A percentile compares a stretch with the other conserved stretches of the same genome.
These are phyloP conservation scores for Arge pagana DNA, from an alignment of 2,888 invertebrate genomes.

Conservation along the genomic window DNA sequence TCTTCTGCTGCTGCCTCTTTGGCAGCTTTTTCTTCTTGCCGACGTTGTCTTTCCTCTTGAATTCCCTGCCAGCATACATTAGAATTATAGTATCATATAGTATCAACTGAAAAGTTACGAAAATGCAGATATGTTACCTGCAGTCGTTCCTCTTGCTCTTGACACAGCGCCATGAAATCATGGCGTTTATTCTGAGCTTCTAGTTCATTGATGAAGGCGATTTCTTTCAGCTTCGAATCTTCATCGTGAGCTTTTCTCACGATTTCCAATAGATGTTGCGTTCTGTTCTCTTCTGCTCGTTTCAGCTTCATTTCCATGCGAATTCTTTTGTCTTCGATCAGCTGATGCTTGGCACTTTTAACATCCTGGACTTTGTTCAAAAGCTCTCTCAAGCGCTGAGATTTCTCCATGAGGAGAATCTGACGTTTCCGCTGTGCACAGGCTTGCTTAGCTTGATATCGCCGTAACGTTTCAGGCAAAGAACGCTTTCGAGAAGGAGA, in stretches of 20 bases:
- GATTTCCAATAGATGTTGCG: conserved; percentile 75
- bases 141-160: conserved; percentile 74
- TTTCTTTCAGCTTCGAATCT: conserved; percentile 94
- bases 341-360: conserved; percentile 79
- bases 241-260: conserved; percentile 97
- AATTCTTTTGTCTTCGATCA: conserved; percentile 80
- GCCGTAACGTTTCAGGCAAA: conserved; percentile 77
- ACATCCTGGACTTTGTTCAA: conserved; percentile 85
- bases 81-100: neutral
- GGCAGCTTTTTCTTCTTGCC: conserved; percentile 88
- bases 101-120: neutral
- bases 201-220: conserved; percentile 94
- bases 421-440: conserved; percentile 87
- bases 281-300: conserved; percentile 90
- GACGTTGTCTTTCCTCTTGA: conserved; percentile 82
- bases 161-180: conserved; percentile 84
- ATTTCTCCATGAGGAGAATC: conserved; percentile 80
- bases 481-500: conserved; percentile 86
- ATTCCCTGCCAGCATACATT: conserved; percentile 63
- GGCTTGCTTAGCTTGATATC: conserved; percentile 88
- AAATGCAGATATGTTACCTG: conserved; percentile 56
- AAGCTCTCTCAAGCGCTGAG: conserved; percentile 82
- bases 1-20: conserved; percentile 96
- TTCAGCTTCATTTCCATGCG: conserved; percentile 78
- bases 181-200: conserved; percentile 93